These are phyloP conservation scores for Philonicus albiceps DNA, from an alignment of 2,888 invertebrate genomes.

Conservation along the genomic window DNA sequence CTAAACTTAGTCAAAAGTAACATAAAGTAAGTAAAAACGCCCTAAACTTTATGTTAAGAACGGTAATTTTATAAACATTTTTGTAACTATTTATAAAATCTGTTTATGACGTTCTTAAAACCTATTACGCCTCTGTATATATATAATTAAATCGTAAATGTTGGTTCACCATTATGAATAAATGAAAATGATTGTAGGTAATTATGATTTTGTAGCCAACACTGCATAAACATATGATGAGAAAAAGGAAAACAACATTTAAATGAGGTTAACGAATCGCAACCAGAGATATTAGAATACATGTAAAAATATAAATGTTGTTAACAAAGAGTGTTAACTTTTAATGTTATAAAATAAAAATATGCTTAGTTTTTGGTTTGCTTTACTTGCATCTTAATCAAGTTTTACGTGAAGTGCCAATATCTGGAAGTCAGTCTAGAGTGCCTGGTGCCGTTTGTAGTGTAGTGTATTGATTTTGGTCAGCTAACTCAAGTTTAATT, in stretches of 20 bases:
- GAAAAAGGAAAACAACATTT: not conserved
- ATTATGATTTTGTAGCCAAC: too few species aligned
- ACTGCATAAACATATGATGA: too few species aligned
- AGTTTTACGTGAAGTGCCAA: not conserved
- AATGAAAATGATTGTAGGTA: not conserved
- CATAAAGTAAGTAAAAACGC: not conserved
- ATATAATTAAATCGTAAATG: not conserved
- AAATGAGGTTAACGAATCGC: not conserved
- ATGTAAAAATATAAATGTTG: not conserved
- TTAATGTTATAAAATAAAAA: not conserved
- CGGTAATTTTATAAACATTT: not conserved
- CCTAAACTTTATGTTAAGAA: too few species aligned
- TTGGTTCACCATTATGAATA: not conserved
- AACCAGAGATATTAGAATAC: not conserved
- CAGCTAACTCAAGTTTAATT: not conserved
- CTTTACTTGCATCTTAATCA: not conserved
- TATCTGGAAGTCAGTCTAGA: not conserved
- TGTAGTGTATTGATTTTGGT: not conserved
- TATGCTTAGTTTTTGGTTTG: not conserved
- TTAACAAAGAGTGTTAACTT: not conserved
- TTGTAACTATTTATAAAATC: not conserved
- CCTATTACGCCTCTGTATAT: not conserved
- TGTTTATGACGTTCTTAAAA: not conserved
- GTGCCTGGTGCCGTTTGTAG: not conserved
- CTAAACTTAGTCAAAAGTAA: not conserved